These are phyloP conservation scores for Ramphastos sulfuratus DNA, from an alignment of 2,113 vertebrate genomes.

Conservation along the genomic window DNA sequence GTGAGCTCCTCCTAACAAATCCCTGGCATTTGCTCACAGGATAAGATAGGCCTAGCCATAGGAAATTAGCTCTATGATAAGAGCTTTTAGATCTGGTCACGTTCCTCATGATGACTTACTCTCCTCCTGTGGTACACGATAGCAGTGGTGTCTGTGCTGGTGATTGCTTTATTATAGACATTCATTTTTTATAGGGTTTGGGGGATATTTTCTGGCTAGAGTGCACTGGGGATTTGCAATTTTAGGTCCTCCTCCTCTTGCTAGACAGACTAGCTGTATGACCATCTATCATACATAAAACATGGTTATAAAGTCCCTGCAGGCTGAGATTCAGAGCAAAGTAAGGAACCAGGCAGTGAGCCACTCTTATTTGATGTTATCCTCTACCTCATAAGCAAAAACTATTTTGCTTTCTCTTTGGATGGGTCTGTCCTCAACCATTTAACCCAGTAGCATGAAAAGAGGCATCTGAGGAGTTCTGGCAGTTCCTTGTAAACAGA, in stretches of 20 bases:
- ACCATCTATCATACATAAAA: neutral
- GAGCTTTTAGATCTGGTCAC: neutral
- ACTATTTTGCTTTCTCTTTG: neutral
- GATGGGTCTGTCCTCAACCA: neutral
- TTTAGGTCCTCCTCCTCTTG: constrained; percentile 20
- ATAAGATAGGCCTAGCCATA: neutral
- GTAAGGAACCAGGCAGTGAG: neutral
- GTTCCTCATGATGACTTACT: neutral
- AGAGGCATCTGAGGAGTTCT: neutral
- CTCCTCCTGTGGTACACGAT: neutral
- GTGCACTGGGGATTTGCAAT: neutral
- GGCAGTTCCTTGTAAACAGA: neutral
- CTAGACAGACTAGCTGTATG: neutral
- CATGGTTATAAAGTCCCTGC: neutral
- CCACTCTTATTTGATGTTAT: neutral
- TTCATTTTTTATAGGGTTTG: neutral
- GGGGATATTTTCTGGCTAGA: neutral
- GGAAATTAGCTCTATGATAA: neutral
- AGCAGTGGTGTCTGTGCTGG: neutral
- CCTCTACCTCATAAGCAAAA: neutral
- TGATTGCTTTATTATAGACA: constrained; percentile 2
- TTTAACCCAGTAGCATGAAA: neutral
- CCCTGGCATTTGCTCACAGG: neutral
- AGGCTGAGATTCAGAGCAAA: neutral
- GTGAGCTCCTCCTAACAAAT: constrained; percentile 6